Base-by-base conservation (phyloP, 2,113 vertebrate species). In the Taxidea taxus region DNA sequence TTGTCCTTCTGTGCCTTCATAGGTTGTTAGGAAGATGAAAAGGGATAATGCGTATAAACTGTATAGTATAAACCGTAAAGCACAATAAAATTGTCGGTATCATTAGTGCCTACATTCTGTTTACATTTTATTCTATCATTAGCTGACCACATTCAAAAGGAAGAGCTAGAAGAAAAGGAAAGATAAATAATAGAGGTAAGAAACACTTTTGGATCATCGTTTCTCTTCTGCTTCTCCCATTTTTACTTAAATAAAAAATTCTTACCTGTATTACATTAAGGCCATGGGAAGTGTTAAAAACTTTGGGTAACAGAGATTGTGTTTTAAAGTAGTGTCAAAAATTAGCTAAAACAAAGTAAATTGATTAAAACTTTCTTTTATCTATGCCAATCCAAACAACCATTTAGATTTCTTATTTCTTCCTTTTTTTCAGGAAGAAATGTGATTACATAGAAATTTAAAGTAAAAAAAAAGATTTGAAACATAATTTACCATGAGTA, bases 11-110 rank as follows among this genome's bases (percentile, higher is more conserved):
- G 23, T 87, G 68, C 54, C 39, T 20, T 66, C 10, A 14, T 2
- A 37, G 23, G 9, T 77, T 88, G 37, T 64, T 88, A 91, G 62
- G n/a, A 88, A 93, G 70, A 72, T 87, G 10, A 93, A 95, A 94
- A 23, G 27, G 62, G 13, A 84, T 20, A 81, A 75, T 62, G 16
- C 39, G 56, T 54, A 5, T 56, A 92, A 94, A 97, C 54, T 47
- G n/a, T 29, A 25, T 14, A 49, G 54, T 82, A 8, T 62, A n/a
- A 58, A 66, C 42, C 31, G 1, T 74, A 42, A 87, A 31, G 12
- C 31, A 6, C 34, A 86, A 47, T 37, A 49, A 88, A 81, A 94
- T 51, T 27, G 14, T 56, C 12, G 2, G 0, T 31, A 42, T 60
- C 8, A 12, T 90, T 64, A 90, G 44, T 70, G n/a, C 13, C 34